Conservation (phyloP, 2,797 vertebrate genomes). For the Astyanax mexicanus region DNA sequence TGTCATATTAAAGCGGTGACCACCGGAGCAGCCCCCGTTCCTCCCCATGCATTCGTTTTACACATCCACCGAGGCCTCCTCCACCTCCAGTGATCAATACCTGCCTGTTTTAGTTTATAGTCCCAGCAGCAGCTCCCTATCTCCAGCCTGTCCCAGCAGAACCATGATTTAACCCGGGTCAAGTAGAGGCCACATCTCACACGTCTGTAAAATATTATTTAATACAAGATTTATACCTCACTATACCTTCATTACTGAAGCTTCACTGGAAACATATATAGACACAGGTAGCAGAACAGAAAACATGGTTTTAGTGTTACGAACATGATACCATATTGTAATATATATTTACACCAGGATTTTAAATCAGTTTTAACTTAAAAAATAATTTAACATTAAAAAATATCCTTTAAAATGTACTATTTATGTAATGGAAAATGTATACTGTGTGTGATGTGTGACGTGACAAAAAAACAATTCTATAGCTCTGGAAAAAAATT, state of each 20-base stretch:
- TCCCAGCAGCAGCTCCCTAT: conserved; percentile 66
- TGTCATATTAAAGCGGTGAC: conserved; percentile 75
- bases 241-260: conserved; percentile 13
- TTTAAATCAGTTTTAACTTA: too few species aligned
- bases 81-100: conserved; percentile 76
- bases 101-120: conserved; percentile 82
- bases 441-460: too few species aligned
- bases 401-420: too few species aligned
- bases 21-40: conserved; percentile 37
- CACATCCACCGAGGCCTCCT: conserved; percentile 67
- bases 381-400: too few species aligned
- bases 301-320: neutral
- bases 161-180: conserved; percentile 74
- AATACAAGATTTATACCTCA: conserved; percentile 69
- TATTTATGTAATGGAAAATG: too few species aligned
- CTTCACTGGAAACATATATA: neutral
- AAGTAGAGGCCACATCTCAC: conserved; percentile 60
- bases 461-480: too few species aligned
- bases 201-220: conserved; percentile 78
- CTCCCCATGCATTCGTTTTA: conserved; percentile 71
- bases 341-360: neutral
- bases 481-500: too few species aligned
- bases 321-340: too few species aligned
- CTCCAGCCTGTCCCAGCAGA: conserved; percentile 67
- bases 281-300: neutral